These are phyloP conservation scores for Strigamia maritima DNA, from an alignment of 2,888 invertebrate genomes.

Conservation along the genomic window DNA sequence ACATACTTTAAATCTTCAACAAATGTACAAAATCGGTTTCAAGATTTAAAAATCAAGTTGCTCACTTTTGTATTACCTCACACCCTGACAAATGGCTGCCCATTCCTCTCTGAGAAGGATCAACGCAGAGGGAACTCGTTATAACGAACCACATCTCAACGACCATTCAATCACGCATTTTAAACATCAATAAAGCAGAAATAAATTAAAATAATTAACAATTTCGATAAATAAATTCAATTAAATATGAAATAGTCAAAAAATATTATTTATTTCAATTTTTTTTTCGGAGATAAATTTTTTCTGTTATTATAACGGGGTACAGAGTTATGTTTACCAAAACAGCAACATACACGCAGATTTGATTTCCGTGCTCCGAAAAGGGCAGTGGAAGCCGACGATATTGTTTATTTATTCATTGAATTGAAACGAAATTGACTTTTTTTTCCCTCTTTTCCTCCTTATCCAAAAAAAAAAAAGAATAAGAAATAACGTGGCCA, in stretches of 20 bases:
- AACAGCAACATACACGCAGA: slow-evolving; percentile 10
- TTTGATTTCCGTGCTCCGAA: slow-evolving; percentile 13
- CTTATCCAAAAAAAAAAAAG: not conserved
- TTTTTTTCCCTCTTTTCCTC: not conserved
- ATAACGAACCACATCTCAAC: not conserved
- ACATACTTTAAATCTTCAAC: slow-evolving; percentile 10
- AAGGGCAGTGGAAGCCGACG: slow-evolving; percentile 15
- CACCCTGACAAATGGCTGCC: slow-evolving; percentile 15
- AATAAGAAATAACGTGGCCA: slow-evolving; percentile 10
- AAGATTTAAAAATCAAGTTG: slow-evolving; percentile 10
- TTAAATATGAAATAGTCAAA: not conserved
- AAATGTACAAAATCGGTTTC: slow-evolving; percentile 10
- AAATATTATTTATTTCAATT: not conserved
- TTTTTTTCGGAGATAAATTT: not conserved
- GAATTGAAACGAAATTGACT: slow-evolving; percentile 5
- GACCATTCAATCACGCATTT: not conserved
- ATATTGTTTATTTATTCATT: slow-evolving; percentile 15
- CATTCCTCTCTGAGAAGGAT: slow-evolving; percentile 6
- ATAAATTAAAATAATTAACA: not conserved
- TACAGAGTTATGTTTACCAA: not conserved
- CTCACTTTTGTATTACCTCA: slow-evolving; percentile 15
- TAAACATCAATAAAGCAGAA: not conserved
- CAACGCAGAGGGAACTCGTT: not conserved
- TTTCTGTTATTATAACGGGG: not conserved
- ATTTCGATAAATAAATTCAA: not conserved